A percentile compares a stretch with the other conserved stretches of the same genome.
These are phyloP conservation scores for Idaea aversata DNA, from an alignment of 2,888 invertebrate genomes.

Conservation along the genomic window DNA sequence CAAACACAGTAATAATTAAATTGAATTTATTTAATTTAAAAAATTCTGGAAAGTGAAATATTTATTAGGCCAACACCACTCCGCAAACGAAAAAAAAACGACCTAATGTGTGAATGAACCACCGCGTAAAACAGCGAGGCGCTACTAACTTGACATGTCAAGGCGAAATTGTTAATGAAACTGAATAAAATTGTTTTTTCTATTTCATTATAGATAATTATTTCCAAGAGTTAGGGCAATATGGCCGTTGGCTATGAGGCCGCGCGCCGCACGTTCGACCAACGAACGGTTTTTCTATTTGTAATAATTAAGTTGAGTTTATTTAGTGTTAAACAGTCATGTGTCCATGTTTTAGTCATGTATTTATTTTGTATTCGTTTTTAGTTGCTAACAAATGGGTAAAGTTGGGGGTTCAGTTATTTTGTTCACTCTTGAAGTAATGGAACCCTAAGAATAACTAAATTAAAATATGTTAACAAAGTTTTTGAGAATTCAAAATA, in stretches of 20 bases:
- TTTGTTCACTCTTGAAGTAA: not conserved
- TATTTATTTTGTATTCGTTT: conserved; percentile 50
- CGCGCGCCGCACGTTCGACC: conserved; percentile 13
- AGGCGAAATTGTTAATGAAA: too few species aligned
- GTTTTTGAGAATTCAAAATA: too few species aligned
- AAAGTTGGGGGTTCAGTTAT: conserved; percentile 35
- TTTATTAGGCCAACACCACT: too few species aligned
- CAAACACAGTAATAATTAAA: too few species aligned
- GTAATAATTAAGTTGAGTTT: conserved; percentile 28
- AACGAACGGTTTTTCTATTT: conserved; percentile 27
- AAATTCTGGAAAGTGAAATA: too few species aligned
- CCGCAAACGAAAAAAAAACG: too few species aligned
- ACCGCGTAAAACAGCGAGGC: too few species aligned
- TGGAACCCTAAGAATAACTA: too few species aligned
- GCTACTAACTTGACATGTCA: too few species aligned
- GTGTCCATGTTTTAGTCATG: conserved; percentile 46
- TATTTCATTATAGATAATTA: conserved; percentile 7
- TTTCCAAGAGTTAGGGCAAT: conserved; percentile 2
- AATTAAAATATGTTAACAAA: too few species aligned
- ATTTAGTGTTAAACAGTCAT: conserved; percentile 34
- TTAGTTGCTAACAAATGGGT: conserved; percentile 35
- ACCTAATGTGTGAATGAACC: too few species aligned
- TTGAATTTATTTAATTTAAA: too few species aligned
- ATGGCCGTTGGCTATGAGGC: not conserved
- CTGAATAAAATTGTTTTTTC: conserved; percentile 4